Conservation (phyloP, 2,797 vertebrate species). For the Syndactyla subalaris region DNA sequence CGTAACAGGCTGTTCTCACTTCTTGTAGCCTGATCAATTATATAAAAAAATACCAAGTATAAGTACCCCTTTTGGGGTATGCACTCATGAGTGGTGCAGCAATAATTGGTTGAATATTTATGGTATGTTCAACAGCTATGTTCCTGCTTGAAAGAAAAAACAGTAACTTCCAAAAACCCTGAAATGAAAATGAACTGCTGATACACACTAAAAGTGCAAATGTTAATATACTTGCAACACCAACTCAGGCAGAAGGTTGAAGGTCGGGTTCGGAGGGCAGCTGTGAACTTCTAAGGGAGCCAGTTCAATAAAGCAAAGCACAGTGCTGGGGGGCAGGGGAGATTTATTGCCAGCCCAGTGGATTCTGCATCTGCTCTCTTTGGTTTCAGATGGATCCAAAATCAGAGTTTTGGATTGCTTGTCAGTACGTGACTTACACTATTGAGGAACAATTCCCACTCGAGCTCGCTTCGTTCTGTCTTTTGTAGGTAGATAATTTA, state of each 20-base stretch:
- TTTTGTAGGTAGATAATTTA: neutral
- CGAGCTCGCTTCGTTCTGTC: neutral
- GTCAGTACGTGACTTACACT: neutral
- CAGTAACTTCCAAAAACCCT: neutral
- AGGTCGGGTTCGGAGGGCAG: slow-evolving; percentile 55
- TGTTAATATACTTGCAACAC: slow-evolving; percentile 49
- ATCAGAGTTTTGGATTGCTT: slow-evolving; percentile 11
- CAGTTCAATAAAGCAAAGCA: slow-evolving; percentile 52
- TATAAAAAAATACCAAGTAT: neutral
- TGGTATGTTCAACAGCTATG: neutral
- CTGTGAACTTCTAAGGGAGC: slow-evolving; percentile 62
- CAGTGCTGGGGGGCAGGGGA: slow-evolving; percentile 35
- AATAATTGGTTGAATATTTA: neutral
- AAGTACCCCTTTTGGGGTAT: neutral
- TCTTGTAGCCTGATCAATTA: neutral
- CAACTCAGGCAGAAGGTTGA: slow-evolving; percentile 24
- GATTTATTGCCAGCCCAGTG: slow-evolving; percentile 66
- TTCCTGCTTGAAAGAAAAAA: neutral
- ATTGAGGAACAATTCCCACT: neutral
- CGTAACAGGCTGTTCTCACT: neutral
- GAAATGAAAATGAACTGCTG: neutral
- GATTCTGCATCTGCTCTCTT: slow-evolving; percentile 69
- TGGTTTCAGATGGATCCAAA: slow-evolving; percentile 65
- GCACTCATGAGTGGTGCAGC: rapidly evolving
- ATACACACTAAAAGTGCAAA: slow-evolving; percentile 6